Conservation (phyloP, 2,113 vertebrate species). For the Harpagus bidentatus region DNA sequence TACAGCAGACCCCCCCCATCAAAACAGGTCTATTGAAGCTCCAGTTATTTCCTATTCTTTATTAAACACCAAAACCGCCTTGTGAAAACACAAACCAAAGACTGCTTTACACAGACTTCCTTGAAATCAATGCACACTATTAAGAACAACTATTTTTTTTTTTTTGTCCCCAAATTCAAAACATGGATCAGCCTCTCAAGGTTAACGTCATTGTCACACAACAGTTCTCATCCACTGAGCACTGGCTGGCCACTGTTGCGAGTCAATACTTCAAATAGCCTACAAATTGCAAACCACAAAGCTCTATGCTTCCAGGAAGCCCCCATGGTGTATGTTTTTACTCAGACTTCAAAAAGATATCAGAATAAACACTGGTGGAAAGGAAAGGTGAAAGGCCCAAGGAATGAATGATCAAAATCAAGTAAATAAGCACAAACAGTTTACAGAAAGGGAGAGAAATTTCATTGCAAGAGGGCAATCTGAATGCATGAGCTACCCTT, state of each 20-base stretch:
- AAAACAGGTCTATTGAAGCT: slow-evolving; percentile 22
- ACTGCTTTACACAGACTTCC: neutral
- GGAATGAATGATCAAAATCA: neutral
- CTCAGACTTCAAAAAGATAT: slow-evolving; percentile 38
- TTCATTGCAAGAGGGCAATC: neutral
- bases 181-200: slow-evolving; percentile 19
- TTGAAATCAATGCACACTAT: slow-evolving; percentile 37
- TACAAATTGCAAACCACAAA: slow-evolving; percentile 25
- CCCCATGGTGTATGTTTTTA: neutral
- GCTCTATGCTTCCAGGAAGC: neutral
- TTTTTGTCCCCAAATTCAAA: slow-evolving; percentile 24
- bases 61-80: slow-evolving; percentile 30
- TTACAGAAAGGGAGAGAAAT: neutral
- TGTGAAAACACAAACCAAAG: slow-evolving; percentile 47
- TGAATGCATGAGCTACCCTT: neutral
- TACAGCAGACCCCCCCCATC: neutral
- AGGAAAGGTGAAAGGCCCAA: slow-evolving; percentile 50
- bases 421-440: neutral
- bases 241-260: neutral
- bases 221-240: neutral
- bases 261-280: slow-evolving; percentile 7
- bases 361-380: slow-evolving; percentile 11
- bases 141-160: slow-evolving; percentile 1
- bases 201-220: neutral
- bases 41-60: slow-evolving; percentile 49